phyloP scores from a whole-genome alignment of 1,140 invertebrate species.

The Caenorhabditis briggsae region DNA sequence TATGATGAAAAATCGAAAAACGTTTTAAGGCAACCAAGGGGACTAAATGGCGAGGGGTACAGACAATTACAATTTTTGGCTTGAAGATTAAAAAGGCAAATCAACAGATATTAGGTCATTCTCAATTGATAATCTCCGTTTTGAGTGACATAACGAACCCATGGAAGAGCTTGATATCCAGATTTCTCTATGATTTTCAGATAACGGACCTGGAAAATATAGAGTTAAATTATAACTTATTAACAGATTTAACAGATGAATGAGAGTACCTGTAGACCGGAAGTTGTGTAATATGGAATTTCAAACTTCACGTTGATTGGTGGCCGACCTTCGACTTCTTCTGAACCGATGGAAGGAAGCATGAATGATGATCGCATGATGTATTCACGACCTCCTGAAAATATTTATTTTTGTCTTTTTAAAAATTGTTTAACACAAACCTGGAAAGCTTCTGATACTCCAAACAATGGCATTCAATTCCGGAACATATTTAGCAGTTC shows the following conservation, averaged over 20 bases:
- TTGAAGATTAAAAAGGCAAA: not conserved
- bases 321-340: slow-evolving; percentile 95
- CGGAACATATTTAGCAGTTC: slow-evolving; percentile 93
- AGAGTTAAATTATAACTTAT: not conserved
- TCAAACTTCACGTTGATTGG: slow-evolving; percentile 99
- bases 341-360: slow-evolving; percentile 94
- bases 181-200: slow-evolving; percentile 99
- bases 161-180: slow-evolving; percentile 97
- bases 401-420: not conserved
- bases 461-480: slow-evolving; percentile 98
- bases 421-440: slow-evolving; percentile 72
- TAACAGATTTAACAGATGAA: not conserved
- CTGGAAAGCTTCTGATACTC: slow-evolving; percentile 98
- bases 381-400: slow-evolving; percentile 93
- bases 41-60: slow-evolving; percentile 44
- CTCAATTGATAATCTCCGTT: slow-evolving; percentile 99
- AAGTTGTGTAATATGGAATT: slow-evolving; percentile 99
- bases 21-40: slow-evolving; percentile 11
- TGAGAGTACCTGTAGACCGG: slow-evolving; percentile 91
- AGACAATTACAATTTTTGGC: slow-evolving; percentile 18
- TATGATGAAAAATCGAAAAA: not conserved
- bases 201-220: slow-evolving; percentile 84
- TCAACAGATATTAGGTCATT: slow-evolving; percentile 82
- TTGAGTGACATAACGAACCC: slow-evolving; percentile 99
- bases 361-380: slow-evolving; percentile 99